Evolutionary conservation across 30 jellyfish, hydroid and myxozoan genomes (phyloP), one percentile per base, ranked within the genome.

Genomic region (Aurelia aurita): DNA sequence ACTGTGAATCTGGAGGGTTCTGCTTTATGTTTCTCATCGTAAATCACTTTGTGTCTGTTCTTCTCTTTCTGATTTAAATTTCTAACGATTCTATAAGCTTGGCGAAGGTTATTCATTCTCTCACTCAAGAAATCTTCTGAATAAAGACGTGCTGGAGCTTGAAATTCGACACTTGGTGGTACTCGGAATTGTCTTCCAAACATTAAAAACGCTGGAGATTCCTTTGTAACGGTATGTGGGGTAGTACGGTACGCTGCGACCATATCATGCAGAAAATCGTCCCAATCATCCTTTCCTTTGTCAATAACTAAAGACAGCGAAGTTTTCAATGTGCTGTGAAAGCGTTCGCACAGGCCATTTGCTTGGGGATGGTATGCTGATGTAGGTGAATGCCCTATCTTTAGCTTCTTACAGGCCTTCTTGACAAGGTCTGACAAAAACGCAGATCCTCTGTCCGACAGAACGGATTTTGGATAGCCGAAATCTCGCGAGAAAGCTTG

Each of bases 401-500:
- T 49, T 63, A 70, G 13, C 28, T 70, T 46, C 61, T 70, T 64
- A 49, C 91, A 80, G 20, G 75, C 91, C 29, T 53, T 71, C 34
- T 66, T 80, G 12, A 80, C 34, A 4, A 67, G 46, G 39, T 65
- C 47, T n/a, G 91, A 80, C 57, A 80, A 11, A 51, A 80, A 80
- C 3, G 46, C 35, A 25, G 69, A 57, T 61, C 91, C 91, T 20
- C 91, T 69, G 55, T 80, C 91, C n/a, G 91, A 80, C 21, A 80
- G 71, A 28, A 80, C 58, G 3, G 61, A 63, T 15, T 35, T 29
- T 28, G 92, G 92, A 64, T 60, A 55, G 26, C 92, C 86, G n/a
- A 68, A 68, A 1, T 68, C 58, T 23, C 51, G 58, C 9, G 79
- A 68, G 47, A 68, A 68, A 12, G 27, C 25, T 28, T 55, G 46